Evolutionary conservation across 2,888 invertebrate genomes (phyloP), one percentile per base, ranked within the genome.

Genomic region (Hirtodrosophila cameraria): DNA sequence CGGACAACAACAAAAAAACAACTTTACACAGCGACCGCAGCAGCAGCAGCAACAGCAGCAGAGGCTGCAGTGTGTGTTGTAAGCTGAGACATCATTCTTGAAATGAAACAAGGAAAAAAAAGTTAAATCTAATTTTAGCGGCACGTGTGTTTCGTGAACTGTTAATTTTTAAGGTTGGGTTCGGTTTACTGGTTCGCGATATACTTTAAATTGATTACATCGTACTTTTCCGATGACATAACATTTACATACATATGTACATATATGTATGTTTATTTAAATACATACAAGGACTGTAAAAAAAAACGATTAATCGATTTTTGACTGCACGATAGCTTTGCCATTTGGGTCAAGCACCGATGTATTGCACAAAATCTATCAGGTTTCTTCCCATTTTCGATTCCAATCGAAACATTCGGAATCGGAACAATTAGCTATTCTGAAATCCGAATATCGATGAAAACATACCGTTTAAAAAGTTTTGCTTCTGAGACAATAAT

Each of bases 1-100:
- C 39, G 59, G 28, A 27, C 55, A 70, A 54, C 60, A 69, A 60
- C 35, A 46, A 18, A 3, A 18, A 18, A 48, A 27, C n/a, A 18
- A 39, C 30, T 25, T 9, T 15, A 25, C 30, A 12, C 15, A 13
- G 23, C 23, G 23, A 6, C 23, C 5, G 35, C 41, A 30, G 16
- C 41, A 42, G 20, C 49, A 41, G 11, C 16, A 33, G 27, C 41
- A 33, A 25, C 38, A 16, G 39, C 49, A 33, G 16, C 27, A 50
- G 20, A 30, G 30, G 15, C 35, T 16, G 31, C 31, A 15, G 33
- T 30, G 49, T 46, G 12, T 52, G 49, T 3, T 50, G 68, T 57
- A 73, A 70, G 42, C 53, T 30, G 43, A 35, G 28, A 43, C 45
- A 36, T 52, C 45, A 13, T 18, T 36, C 31, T 50, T 42, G 61